Evolutionary conservation across 1,140 invertebrate genomes (phyloP).

Genomic region (Elymnias hypermnestra): DNA sequence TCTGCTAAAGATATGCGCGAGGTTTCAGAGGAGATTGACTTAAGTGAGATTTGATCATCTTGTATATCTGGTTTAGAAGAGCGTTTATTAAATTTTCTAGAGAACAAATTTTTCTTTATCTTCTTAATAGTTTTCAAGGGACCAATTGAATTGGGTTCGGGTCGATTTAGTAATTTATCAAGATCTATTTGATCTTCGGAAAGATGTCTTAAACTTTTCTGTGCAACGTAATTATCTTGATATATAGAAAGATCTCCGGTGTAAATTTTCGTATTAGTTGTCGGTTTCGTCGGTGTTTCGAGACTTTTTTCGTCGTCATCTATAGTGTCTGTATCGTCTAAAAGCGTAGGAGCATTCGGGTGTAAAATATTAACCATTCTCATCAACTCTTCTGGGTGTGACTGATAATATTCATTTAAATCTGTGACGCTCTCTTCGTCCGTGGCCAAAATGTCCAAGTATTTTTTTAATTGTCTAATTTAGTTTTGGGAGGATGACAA

Average conservation of each 20-base stretch:
- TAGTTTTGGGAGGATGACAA: slow-evolving; percentile 23
- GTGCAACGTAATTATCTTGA: slow-evolving; percentile 51
- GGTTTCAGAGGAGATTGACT: slow-evolving; percentile 60
- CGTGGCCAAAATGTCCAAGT: slow-evolving; percentile 73
- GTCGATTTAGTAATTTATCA: slow-evolving; percentile 49
- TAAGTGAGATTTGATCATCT: slow-evolving; percentile 58
- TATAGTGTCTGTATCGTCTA: slow-evolving; percentile 50
- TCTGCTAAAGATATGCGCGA: slow-evolving; percentile 64
- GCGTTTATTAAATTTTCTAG: slow-evolving; percentile 40
- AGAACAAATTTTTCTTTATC: slow-evolving; percentile 52
- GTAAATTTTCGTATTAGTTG: slow-evolving; percentile 38
- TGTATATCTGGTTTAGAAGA: slow-evolving; percentile 45
- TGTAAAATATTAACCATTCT: slow-evolving; percentile 55
- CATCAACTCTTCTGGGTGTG: slow-evolving; percentile 56
- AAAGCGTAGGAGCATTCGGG: slow-evolving; percentile 48
- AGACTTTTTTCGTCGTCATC: slow-evolving; percentile 61
- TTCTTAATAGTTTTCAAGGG: slow-evolving; percentile 55
- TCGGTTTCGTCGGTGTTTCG: slow-evolving; percentile 33
- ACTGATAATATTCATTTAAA: slow-evolving; percentile 56
- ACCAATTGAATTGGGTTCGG: slow-evolving; percentile 42
- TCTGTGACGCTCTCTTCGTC: slow-evolving; percentile 58
- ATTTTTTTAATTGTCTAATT: slow-evolving; percentile 71
- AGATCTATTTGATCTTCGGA: slow-evolving; percentile 61
- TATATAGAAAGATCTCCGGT: slow-evolving; percentile 54
- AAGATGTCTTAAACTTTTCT: slow-evolving; percentile 52